Evolutionary conservation across 2,113 vertebrate species (phyloP).

Genomic region (Oryzias celebensis): DNA sequence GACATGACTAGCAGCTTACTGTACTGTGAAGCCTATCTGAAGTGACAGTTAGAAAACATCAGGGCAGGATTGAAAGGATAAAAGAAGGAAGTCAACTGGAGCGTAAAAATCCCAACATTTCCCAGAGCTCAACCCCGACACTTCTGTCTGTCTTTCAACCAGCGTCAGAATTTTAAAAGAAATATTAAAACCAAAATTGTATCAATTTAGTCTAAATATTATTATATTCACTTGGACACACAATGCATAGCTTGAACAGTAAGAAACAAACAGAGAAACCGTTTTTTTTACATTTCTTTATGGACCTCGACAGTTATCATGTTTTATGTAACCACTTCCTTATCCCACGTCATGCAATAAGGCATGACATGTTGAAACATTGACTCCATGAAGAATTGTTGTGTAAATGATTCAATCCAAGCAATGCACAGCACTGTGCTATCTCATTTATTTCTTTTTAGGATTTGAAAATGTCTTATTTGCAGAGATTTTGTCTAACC

Average conservation of each 20-base stretch:
- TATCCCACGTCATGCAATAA: neutral
- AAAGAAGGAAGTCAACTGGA: constrained; percentile 58
- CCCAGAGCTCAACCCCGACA: constrained; percentile 41
- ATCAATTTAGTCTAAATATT: neutral
- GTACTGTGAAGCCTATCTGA: constrained; percentile 57
- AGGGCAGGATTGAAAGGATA: constrained; percentile 49
- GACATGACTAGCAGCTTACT: constrained; percentile 55
- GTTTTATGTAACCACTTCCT: too few species aligned
- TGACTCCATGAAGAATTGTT: constrained; percentile 24
- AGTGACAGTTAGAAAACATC: constrained; percentile 65
- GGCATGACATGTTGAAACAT: neutral
- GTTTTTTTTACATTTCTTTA: too few species aligned
- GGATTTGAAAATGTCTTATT: too few species aligned
- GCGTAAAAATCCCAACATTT: constrained; percentile 59
- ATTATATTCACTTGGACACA: too few species aligned
- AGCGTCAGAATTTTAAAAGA: neutral
- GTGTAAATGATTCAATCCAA: neutral
- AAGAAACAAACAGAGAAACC: too few species aligned
- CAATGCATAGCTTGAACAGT: too few species aligned
- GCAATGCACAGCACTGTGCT: neutral
- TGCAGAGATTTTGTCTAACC: too few species aligned
- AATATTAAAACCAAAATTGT: neutral
- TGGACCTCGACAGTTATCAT: too few species aligned
- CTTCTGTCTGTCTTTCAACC: constrained; percentile 26
- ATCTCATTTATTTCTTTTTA: neutral